These are phyloP conservation scores for Xyliphius kryptos DNA, from an alignment of 2,113 vertebrate species.

Conservation along the genomic window DNA sequence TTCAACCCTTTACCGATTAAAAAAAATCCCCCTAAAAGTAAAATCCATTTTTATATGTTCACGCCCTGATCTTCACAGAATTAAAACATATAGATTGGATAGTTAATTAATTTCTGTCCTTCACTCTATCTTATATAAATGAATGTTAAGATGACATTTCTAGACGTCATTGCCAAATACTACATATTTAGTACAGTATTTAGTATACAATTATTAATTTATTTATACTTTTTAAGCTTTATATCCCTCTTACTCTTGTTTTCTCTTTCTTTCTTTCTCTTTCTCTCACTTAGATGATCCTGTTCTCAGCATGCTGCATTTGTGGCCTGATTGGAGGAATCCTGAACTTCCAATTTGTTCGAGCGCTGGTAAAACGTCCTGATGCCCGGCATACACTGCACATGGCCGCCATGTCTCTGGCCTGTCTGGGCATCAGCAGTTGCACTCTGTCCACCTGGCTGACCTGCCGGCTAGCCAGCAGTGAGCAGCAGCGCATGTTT, in stretches of 20 bases:
- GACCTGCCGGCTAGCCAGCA: conserved; percentile 94
- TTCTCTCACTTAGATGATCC: conserved; percentile 81
- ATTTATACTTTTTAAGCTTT: no score
- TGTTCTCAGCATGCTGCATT: conserved; percentile 98
- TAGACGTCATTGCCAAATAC: no score
- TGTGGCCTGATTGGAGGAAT: conserved; percentile 96
- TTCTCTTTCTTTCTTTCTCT: conserved; percentile 35
- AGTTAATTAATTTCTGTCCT: no score
- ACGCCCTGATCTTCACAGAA: no score
- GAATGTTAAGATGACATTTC: no score
- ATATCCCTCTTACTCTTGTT: conserved; percentile 6
- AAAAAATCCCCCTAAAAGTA: no score
- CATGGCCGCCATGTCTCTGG: conserved; percentile 88
- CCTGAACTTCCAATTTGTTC: conserved; percentile 96
- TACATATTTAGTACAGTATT: no score
- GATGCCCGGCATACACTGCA: conserved; percentile 79
- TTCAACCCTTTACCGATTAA: no score
- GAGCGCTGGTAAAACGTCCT: conserved; percentile 81
- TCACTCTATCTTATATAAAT: no score
- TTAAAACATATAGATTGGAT: no score
- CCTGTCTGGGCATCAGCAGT: conserved; percentile 88
- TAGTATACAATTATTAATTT: no score
- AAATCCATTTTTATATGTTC: no score
- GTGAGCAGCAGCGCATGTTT: conserved; percentile 98
- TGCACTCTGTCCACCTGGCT: conserved; percentile 96